Conservation (phyloP, 2,113 vertebrate genomes). For the Tyto alba region DNA sequence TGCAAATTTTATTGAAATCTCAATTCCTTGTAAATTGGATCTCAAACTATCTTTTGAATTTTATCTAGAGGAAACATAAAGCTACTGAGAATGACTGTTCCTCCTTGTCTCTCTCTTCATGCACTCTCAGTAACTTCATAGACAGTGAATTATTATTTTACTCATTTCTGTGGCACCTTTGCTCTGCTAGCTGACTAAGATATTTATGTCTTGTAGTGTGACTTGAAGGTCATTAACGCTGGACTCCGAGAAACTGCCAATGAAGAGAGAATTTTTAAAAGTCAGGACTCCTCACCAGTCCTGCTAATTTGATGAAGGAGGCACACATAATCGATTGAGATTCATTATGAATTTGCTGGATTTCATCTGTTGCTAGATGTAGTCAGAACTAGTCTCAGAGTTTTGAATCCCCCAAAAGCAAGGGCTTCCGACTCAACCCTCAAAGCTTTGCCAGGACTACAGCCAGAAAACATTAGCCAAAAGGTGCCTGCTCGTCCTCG, state of each 20-base stretch:
- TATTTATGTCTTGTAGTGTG: background rate
- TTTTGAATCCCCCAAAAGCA: background rate
- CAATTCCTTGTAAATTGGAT: background rate
- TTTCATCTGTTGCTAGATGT: background rate
- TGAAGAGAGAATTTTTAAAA: background rate
- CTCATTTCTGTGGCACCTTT: background rate
- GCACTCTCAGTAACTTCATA: background rate
- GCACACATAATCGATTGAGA: background rate
- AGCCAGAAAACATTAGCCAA: background rate
- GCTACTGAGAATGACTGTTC: background rate
- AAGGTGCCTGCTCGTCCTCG: background rate
- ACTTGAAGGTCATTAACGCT: background rate
- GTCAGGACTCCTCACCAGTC: background rate
- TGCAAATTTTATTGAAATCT: slow-evolving; percentile 22
- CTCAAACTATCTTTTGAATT: background rate
- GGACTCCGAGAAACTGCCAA: background rate
- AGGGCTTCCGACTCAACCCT: background rate
- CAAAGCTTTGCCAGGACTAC: background rate
- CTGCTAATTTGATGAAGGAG: background rate
- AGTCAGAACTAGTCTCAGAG: background rate
- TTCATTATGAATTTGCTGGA: background rate
- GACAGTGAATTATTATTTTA: slow-evolving; percentile 9
- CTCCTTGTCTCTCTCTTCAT: background rate
- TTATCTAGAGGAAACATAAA: background rate
- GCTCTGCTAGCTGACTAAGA: background rate